Conservation (phyloP, 2,888 invertebrate species). For the Venusia cambrica region DNA sequence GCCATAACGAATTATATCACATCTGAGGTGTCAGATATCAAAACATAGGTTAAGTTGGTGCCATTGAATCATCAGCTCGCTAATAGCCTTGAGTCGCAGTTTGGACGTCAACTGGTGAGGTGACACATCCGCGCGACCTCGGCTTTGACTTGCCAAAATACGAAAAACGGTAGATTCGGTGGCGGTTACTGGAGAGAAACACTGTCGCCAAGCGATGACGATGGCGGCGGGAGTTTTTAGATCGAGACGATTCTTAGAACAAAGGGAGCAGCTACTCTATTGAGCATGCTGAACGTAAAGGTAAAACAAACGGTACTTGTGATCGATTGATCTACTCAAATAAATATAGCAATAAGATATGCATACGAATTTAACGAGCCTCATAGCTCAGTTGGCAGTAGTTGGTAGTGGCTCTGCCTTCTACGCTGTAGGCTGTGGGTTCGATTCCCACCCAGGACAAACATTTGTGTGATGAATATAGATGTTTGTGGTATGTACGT, state of each 20-base stretch:
- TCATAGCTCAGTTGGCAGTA: no score
- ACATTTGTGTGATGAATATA: no score
- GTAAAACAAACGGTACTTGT: no score
- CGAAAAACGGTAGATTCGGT: slow-evolving; percentile 39
- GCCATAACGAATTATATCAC: slow-evolving; percentile 14
- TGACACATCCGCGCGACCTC: slow-evolving; percentile 45
- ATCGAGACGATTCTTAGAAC: neutral
- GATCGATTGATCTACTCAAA: no score
- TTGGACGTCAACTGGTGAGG: slow-evolving; percentile 33
- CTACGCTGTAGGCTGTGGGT: no score
- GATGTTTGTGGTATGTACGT: no score
- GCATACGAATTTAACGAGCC: no score
- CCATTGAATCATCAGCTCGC: slow-evolving; percentile 29
- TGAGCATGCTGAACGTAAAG: no score
- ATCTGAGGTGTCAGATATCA: slow-evolving; percentile 29
- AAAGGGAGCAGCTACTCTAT: neutral
- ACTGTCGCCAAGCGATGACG: slow-evolving; percentile 23
- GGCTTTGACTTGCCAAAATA: slow-evolving; percentile 47
- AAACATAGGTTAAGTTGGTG: slow-evolving; percentile 20
- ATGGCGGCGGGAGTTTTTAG: slow-evolving; percentile 6
- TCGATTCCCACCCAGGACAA: no score
- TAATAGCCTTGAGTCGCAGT: slow-evolving; percentile 32
- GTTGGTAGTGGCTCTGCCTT: no score
- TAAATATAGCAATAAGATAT: no score
- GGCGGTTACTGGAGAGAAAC: slow-evolving; percentile 32